phyloP scores from a whole-genome alignment of 2,797 vertebrate species.

The Spinibarbus caldwelli region DNA sequence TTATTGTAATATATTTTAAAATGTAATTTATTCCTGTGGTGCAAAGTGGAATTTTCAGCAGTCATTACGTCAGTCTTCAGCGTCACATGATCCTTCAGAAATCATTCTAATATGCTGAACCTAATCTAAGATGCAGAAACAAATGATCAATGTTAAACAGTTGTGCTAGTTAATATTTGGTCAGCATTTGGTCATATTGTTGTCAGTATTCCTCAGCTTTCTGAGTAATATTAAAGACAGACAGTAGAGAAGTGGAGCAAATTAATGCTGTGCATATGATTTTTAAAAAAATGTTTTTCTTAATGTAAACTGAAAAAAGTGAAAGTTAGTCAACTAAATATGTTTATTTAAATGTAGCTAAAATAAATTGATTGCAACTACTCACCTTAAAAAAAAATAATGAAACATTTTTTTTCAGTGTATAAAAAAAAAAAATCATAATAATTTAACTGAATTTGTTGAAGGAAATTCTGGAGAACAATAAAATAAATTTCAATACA shows the following conservation, averaged over 20 bases:
- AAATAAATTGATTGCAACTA: no score
- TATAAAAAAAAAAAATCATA: no score
- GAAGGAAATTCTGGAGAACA: background rate
- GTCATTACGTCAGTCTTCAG: background rate
- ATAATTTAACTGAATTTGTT: background rate
- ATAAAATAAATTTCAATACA: background rate
- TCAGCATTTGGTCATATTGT: background rate
- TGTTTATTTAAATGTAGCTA: no score
- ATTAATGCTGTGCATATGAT: background rate
- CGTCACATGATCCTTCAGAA: background rate
- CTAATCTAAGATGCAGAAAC: background rate
- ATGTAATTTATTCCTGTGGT: no score
- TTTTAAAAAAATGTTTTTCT: no score
- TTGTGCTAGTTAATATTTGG: background rate
- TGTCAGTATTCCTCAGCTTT: background rate
- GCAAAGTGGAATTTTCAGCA: background rate
- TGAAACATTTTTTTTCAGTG: no score
- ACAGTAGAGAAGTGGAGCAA: background rate
- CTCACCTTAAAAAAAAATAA: no score
- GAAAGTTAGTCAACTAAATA: no score
- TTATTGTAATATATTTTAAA: no score
- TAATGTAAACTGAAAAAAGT: no score
- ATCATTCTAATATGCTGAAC: background rate
- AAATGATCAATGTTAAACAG: background rate
- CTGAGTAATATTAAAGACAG: background rate